Percentiles rank a stretch among this genome's conserved stretches.
These are phyloP conservation scores for Callaeas wilsoni DNA, from an alignment of 2,113 vertebrate genomes.

Conservation along the genomic window DNA sequence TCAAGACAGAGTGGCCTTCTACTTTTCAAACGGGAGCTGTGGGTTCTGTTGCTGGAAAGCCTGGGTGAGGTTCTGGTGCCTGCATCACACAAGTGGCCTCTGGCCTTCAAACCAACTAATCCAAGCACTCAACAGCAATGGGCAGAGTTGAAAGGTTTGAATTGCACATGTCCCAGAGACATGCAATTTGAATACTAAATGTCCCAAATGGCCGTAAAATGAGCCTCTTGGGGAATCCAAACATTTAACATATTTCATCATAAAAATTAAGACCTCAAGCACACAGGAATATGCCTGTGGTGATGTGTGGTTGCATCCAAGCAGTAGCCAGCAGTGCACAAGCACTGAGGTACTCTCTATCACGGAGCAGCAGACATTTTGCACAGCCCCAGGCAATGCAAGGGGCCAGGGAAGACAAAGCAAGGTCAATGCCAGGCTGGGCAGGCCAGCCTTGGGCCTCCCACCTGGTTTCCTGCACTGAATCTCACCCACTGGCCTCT, in stretches of 20 bases:
- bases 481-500: not conserved
- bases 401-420: not conserved
- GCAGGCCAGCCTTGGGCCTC: not conserved
- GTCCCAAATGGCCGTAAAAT: not conserved
- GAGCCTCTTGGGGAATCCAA: not conserved
- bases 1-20: not conserved
- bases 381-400: not conserved
- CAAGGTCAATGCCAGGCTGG: not conserved
- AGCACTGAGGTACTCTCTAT: rapidly evolving
- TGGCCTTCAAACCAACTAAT: not conserved
- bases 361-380: not conserved
- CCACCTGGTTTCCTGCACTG: not conserved
- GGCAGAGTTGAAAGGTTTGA: not conserved
- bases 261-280: not conserved
- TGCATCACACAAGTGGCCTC: not conserved
- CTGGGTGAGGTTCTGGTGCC: not conserved
- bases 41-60: not conserved
- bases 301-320: not conserved
- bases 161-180: not conserved
- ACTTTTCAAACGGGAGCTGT: not conserved
- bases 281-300: not conserved
- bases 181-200: not conserved
- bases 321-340: not conserved
- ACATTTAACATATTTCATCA: not conserved
- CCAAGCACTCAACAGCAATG: not conserved